Conservation (phyloP, 2,113 vertebrate genomes). For the Sinocyclocheilus anophthalmus region DNA sequence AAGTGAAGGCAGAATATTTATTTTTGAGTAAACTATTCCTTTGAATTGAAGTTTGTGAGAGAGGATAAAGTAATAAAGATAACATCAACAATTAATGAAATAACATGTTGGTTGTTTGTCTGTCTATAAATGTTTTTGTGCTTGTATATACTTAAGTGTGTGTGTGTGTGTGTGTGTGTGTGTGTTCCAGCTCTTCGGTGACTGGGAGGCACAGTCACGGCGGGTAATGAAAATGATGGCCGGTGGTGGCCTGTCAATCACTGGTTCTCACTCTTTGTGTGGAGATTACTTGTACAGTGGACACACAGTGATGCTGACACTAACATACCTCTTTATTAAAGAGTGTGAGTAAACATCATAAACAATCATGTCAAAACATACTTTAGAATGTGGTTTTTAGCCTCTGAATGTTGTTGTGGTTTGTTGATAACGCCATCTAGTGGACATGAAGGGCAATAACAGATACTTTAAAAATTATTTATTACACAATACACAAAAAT, state of each 20-base stretch:
- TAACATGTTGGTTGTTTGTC: too few relatives aligned
- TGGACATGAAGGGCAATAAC: constrained; percentile 39
- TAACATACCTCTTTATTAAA: constrained; percentile 98
- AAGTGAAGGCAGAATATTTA: too few relatives aligned
- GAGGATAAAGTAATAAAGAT: too few relatives aligned
- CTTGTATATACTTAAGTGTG: background rate
- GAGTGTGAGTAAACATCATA: constrained; percentile 86
- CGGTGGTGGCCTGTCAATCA: constrained; percentile 96
- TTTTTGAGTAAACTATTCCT: too few relatives aligned
- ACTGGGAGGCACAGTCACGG: constrained; percentile 91
- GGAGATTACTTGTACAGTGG: constrained; percentile 98
- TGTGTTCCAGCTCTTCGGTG: constrained; percentile 86
- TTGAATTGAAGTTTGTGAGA: too few relatives aligned
- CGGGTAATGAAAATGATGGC: constrained; percentile 95
- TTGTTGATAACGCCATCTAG: constrained; percentile 60
- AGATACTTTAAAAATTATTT: background rate
- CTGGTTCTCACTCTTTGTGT: constrained; percentile 93
- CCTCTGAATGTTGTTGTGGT: background rate
- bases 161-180: background rate
- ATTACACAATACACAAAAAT: too few relatives aligned
- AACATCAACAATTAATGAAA: too few relatives aligned
- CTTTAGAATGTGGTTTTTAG: background rate
- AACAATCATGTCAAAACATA: background rate
- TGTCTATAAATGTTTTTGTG: too few relatives aligned
- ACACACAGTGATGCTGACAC: constrained; percentile 94